These are phyloP conservation scores for Pimephales promelas DNA, from an alignment of 2,113 vertebrate genomes.

Conservation along the genomic window DNA sequence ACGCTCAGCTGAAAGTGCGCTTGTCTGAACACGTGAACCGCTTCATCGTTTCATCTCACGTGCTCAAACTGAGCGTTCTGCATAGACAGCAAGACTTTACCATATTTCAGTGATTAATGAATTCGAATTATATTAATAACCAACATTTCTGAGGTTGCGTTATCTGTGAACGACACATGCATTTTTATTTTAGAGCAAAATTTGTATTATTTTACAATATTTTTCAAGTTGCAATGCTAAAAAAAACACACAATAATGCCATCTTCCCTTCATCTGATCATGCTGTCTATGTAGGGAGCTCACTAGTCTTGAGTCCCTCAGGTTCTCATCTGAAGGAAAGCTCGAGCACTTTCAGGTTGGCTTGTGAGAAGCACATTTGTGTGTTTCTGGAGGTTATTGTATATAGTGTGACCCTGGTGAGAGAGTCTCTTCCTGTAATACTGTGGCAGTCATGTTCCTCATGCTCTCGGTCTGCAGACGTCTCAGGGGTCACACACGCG, in stretches of 20 bases:
- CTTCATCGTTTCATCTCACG: too few species aligned
- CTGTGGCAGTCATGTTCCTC: conserved; percentile 11
- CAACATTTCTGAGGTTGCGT: not conserved
- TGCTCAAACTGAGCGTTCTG: not conserved
- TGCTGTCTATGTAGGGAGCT: not conserved
- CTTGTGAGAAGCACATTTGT: not conserved
- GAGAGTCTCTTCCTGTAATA: not conserved
- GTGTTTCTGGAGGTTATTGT: not conserved
- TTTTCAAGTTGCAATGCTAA: not conserved
- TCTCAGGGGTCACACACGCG: not conserved
- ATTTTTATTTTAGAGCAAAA: too few species aligned
- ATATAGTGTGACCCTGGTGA: not conserved
- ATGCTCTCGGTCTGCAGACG: not conserved
- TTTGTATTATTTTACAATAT: too few species aligned
- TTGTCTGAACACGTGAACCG: not conserved
- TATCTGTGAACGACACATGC: too few species aligned
- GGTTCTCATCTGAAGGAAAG: not conserved
- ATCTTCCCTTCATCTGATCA: not conserved
- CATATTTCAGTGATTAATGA: too few species aligned
- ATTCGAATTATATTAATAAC: not conserved
- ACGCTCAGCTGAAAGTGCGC: conserved; percentile 61
- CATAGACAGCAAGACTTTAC: not conserved
- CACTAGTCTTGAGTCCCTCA: not conserved
- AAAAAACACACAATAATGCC: not conserved
- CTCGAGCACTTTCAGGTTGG: conserved; percentile 26